Conservation (phyloP, 1,140 invertebrate genomes). For the Sitophilus oryzae region DNA sequence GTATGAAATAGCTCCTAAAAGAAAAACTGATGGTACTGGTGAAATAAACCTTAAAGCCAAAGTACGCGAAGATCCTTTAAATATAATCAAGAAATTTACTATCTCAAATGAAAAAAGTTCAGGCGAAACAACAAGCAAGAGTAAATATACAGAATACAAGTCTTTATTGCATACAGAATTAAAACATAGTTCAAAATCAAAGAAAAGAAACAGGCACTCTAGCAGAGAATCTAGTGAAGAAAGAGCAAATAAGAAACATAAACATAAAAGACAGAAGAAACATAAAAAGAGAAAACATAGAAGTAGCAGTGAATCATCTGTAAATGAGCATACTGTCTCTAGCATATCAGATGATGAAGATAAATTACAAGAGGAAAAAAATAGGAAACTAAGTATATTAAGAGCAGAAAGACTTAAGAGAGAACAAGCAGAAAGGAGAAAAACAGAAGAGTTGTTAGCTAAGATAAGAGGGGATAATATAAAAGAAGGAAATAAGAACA, state of each 20-base stretch:
- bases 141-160: slow-evolving; percentile 30
- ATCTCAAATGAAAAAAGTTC: slow-evolving; percentile 23
- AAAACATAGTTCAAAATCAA: background rate
- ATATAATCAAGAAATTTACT: slow-evolving; percentile 59
- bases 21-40: slow-evolving; percentile 45
- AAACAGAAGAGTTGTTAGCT: slow-evolving; percentile 63
- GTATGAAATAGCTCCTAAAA: slow-evolving; percentile 67
- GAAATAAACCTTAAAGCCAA: slow-evolving; percentile 60
- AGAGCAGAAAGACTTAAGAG: slow-evolving; percentile 72
- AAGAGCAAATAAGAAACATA: slow-evolving; percentile 12
- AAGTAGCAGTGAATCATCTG: slow-evolving; percentile 23
- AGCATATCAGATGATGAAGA: slow-evolving; percentile 27
- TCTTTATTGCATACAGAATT: background rate
- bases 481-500: slow-evolving; percentile 34
- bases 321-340: background rate
- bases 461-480: slow-evolving; percentile 50
- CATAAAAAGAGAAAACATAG: slow-evolving; percentile 36
- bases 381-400: slow-evolving; percentile 63
- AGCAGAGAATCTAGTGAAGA: slow-evolving; percentile 5
- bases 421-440: slow-evolving; percentile 69
- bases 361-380: slow-evolving; percentile 40
- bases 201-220: slow-evolving; percentile 15
- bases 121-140: background rate
- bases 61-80: slow-evolving; percentile 65
- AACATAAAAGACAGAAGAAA: slow-evolving; percentile 19